phyloP scores from a whole-genome alignment of 2,113 vertebrate species.

The Paradoxurus hermaphroditus region DNA sequence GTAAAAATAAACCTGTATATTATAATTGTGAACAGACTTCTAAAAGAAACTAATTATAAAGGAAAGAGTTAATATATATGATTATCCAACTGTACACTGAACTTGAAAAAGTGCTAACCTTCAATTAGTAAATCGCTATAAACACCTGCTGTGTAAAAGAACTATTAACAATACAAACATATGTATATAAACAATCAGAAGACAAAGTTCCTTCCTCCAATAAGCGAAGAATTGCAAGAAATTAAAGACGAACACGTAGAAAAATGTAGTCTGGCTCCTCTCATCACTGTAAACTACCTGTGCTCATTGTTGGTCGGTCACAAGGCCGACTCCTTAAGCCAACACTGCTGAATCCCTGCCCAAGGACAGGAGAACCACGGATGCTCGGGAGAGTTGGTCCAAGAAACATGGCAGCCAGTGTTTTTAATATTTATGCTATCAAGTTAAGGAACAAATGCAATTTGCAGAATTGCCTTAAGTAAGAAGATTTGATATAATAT shows the following conservation, averaged over 20 bases:
- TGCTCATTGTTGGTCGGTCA: fast-evolving
- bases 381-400: neutral
- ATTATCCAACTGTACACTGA: neutral
- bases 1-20: neutral
- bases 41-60: constrained; percentile 14
- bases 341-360: neutral
- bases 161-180: neutral
- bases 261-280: neutral
- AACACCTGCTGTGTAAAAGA: constrained; percentile 1
- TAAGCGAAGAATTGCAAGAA: neutral
- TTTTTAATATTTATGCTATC: neutral
- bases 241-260: neutral
- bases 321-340: neutral
- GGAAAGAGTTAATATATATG: neutral
- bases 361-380: neutral
- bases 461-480: neutral
- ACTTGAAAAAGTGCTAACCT: neutral
- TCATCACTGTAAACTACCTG: neutral
- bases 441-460: neutral
- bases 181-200: neutral
- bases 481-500: neutral
- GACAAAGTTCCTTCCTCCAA: neutral
- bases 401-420: neutral
- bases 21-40: neutral
- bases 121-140: constrained; percentile 4